Percentiles rank a stretch among this genome's conserved stretches.
Evolutionary conservation across 2,888 invertebrate species (phyloP).

Genomic region (Tillus elongatus): DNA sequence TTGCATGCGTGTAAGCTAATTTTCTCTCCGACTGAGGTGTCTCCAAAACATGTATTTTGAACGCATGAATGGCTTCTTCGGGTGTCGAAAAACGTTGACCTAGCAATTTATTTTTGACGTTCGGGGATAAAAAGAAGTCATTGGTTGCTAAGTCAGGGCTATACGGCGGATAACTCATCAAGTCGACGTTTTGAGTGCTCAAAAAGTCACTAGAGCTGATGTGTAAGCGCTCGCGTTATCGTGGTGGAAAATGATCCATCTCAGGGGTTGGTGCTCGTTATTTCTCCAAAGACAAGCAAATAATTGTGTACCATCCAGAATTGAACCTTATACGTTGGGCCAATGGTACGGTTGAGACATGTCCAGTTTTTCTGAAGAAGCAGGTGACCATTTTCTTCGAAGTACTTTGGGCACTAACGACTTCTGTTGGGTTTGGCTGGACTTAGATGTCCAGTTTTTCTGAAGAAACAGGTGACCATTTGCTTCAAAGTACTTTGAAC

Average conservation of each 20-base stretch:
- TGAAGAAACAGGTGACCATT: too few species aligned
- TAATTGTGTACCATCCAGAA: neutral
- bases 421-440: constrained; percentile 11
- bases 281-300: neutral
- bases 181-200: too few species aligned
- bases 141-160: constrained; percentile 1
- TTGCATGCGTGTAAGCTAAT: too few species aligned
- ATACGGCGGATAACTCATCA: constrained; percentile 3
- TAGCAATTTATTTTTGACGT: too few species aligned
- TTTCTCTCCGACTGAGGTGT: too few species aligned
- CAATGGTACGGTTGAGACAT: constrained; percentile 18
- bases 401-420: constrained; percentile 8
- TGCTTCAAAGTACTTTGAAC: too few species aligned
- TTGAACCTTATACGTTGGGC: constrained; percentile 6
- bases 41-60: too few species aligned
- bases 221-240: constrained; percentile 12
- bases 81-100: too few species aligned
- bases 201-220: constrained; percentile 5
- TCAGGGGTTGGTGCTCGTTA: neutral
- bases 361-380: constrained; percentile 19
- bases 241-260: constrained; percentile 9
- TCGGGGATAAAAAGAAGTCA: too few species aligned
- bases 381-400: constrained; percentile 13
- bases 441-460: neutral
- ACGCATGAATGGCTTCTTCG: too few species aligned